Conservation (phyloP, 2,888 invertebrate species). For the Anthophora plumipes region DNA sequence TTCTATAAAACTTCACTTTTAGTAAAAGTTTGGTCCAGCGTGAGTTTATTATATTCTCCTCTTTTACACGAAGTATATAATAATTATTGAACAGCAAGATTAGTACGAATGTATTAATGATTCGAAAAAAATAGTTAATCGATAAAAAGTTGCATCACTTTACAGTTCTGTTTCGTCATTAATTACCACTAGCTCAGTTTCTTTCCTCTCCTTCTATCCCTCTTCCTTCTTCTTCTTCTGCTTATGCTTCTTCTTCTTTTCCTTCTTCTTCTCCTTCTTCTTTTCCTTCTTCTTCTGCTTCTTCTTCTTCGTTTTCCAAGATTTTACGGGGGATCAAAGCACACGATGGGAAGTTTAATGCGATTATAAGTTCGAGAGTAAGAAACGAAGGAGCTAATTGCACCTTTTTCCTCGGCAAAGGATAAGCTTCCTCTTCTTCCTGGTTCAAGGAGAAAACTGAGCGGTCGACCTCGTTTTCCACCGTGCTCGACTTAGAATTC, state of each 20-base stretch:
- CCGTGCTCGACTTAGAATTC: conserved; percentile 64
- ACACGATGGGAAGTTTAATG: conserved; percentile 65
- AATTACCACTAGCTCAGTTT: conserved; percentile 35
- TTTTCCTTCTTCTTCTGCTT: conserved; percentile 15
- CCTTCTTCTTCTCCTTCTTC: conserved; percentile 23
- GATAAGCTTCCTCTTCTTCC: conserved; percentile 11
- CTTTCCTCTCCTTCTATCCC: conserved; percentile 19
- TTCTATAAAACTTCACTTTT: too few relatives aligned
- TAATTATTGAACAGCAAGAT: neutral
- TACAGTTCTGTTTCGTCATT: neutral
- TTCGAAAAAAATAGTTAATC: conserved; percentile 3
- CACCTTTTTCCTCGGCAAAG: conserved; percentile 49
- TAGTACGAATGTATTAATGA: neutral
- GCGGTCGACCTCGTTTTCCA: conserved; percentile 33
- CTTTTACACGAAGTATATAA: too few relatives aligned
- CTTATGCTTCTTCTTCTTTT: conserved; percentile 35
- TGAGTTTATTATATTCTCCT: too few relatives aligned
- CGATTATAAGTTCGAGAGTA: conserved; percentile 62
- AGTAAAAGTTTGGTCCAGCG: too few relatives aligned
- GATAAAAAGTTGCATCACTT: neutral
- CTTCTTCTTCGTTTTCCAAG: conserved; percentile 39
- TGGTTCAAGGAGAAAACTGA: conserved; percentile 27
- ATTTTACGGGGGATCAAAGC: conserved; percentile 64
- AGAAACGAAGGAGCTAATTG: conserved; percentile 65
- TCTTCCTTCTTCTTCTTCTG: too few relatives aligned